Conservation (phyloP, 2,888 invertebrate species). For the Erpobdella octoculata region DNA sequence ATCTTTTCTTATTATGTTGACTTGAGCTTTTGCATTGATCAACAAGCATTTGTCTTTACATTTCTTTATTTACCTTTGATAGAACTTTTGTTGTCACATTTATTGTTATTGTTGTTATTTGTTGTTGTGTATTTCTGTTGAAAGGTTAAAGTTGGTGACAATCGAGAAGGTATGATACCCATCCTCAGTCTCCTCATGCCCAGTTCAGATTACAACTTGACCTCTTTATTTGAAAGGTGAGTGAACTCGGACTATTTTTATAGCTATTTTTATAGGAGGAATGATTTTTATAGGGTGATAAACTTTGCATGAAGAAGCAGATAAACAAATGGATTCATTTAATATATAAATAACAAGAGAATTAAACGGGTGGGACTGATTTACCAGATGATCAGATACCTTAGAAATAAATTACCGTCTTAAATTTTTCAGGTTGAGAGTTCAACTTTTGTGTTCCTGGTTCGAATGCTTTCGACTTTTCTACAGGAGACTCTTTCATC, state of each 20-base stretch:
- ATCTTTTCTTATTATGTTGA: not conserved
- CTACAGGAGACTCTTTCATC: slow-evolving; percentile 6
- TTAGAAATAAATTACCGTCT: not conserved
- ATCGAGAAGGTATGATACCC: slow-evolving; percentile 6
- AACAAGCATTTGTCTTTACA: not conserved
- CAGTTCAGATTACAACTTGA: not conserved
- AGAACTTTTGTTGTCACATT: not conserved
- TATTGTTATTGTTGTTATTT: too few species aligned
- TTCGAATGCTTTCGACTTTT: slow-evolving; percentile 25
- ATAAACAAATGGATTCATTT: too few species aligned
- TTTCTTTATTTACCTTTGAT: not conserved
- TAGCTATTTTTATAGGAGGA: not conserved
- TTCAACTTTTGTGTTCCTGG: slow-evolving; percentile 22
- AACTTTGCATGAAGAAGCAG: too few species aligned
- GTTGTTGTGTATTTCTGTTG: too few species aligned
- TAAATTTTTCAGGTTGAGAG: not conserved
- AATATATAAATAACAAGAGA: too few species aligned
- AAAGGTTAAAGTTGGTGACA: slow-evolving; percentile 7
- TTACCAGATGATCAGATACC: not conserved
- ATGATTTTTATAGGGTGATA: not conserved
- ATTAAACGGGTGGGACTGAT: too few species aligned
- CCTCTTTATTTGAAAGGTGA: slow-evolving; percentile 14
- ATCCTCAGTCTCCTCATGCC: slow-evolving; percentile 17
- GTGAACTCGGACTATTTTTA: not conserved
- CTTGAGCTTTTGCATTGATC: not conserved